Base-by-base conservation (phyloP, 2,888 invertebrate genomes). In the Smittia aterrima region DNA sequence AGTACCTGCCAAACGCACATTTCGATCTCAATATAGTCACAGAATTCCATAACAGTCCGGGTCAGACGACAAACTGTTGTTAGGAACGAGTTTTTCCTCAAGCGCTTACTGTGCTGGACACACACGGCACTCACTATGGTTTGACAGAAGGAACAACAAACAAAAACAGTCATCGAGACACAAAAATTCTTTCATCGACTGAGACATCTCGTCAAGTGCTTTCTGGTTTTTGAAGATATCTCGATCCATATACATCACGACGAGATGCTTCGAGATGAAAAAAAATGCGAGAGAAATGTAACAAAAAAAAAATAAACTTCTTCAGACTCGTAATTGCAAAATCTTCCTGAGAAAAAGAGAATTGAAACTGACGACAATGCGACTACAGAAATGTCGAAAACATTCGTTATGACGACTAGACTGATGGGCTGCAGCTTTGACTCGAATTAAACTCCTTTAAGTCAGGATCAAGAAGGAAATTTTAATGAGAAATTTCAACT, bases 401-500 rank as follows among this genome's bases (percentile, higher is more conserved):
- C 38, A 38, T 38, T 38, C n/a, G n/a, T n/a, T n/a, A n/a, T n/a
- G n/a, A n/a, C n/a, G n/a, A n/a, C n/a, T n/a, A n/a, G n/a, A n/a
- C n/a, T n/a, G n/a, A n/a, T n/a, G n/a, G n/a, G n/a, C n/a, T n/a
- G n/a, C n/a, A n/a, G n/a, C n/a, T n/a, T n/a, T n/a, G n/a, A n/a
- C n/a, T n/a, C n/a, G n/a, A n/a, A n/a, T n/a, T n/a, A n/a, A n/a
- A n/a, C n/a, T n/a, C n/a, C n/a, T n/a, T n/a, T n/a, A n/a, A n/a
- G n/a, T n/a, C n/a, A n/a, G n/a, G n/a, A n/a, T n/a, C n/a, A n/a
- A n/a, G n/a, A n/a, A n/a, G n/a, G 53, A 53, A 70, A 54, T 70
- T 70, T 70, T 70, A 70, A 70, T 70, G 70, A 70, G 70, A 70
- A 70, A 70, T 70, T 70, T 47, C 25, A 53, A n/a, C n/a, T n/a